Evolutionary conservation across 2,888 invertebrate genomes (phyloP).

Genomic region (Brachypterus glaber): DNA sequence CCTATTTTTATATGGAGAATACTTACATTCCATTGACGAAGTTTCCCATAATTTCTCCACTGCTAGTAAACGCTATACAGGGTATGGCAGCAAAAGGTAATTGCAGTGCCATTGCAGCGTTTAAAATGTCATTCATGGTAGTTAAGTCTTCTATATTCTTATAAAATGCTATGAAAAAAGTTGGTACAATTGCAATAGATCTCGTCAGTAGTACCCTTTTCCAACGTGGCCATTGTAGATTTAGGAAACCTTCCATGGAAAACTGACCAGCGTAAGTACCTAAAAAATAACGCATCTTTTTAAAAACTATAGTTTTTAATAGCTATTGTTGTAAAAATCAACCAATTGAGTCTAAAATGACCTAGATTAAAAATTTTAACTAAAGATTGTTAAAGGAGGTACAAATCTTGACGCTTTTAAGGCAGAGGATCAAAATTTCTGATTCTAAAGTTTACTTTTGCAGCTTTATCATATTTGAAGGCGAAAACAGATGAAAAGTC

Average conservation of each 20-base stretch:
- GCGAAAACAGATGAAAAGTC: too few species aligned
- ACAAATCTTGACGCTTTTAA: too few species aligned
- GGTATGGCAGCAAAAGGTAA: slow-evolving; percentile 80
- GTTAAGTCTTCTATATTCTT: slow-evolving; percentile 59
- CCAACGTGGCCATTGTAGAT: slow-evolving; percentile 77
- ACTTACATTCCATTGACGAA: slow-evolving; percentile 70
- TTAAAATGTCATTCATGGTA: slow-evolving; percentile 72
- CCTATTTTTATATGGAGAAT: too few species aligned
- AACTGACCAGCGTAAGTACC: slow-evolving; percentile 78
- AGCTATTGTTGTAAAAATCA: too few species aligned
- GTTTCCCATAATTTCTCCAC: slow-evolving; percentile 67
- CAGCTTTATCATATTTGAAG: too few species aligned
- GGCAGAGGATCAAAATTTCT: too few species aligned
- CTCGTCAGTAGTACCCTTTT: slow-evolving; percentile 76
- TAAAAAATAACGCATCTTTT: too few species aligned
- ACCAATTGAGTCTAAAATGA: too few species aligned
- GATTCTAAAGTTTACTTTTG: too few species aligned
- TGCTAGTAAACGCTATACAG: slow-evolving; percentile 75
- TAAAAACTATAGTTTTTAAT: too few species aligned
- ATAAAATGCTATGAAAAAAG: slow-evolving; percentile 59
- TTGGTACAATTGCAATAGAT: slow-evolving; percentile 69
- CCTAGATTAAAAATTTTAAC: too few species aligned
- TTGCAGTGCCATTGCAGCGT: slow-evolving; percentile 80
- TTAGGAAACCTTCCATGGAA: slow-evolving; percentile 82
- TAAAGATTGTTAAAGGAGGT: too few species aligned